These are phyloP conservation scores for Unio delphinus DNA, from an alignment of 2,888 invertebrate genomes.

Conservation along the genomic window DNA sequence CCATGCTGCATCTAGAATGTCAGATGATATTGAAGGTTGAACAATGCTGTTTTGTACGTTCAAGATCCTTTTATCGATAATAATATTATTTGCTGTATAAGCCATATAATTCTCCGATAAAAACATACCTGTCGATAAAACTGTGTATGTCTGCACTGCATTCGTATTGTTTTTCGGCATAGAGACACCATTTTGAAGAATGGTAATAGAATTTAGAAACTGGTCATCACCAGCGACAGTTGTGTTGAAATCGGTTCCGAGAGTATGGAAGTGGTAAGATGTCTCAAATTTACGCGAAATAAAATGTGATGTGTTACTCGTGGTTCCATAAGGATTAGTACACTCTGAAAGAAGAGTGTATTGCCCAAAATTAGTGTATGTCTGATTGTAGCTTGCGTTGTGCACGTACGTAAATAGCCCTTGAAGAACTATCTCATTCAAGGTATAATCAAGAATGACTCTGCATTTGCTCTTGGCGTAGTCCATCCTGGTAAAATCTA, in stretches of 20 bases:
- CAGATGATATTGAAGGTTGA: conserved; percentile 35
- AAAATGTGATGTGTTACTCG: conserved; percentile 30
- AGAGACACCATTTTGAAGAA: conserved; percentile 9
- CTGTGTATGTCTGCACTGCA: background rate
- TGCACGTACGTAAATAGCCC: conserved; percentile 26
- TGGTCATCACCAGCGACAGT: conserved; percentile 24
- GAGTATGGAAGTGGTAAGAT: conserved; percentile 35
- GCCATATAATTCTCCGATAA: conserved; percentile 34
- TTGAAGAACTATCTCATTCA: conserved; percentile 4
- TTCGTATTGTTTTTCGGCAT: too few species aligned
- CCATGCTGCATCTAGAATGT: conserved; percentile 41
- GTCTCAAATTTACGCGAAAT: conserved; percentile 40
- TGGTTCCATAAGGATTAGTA: conserved; percentile 54
- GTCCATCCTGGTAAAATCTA: conserved; percentile 42
- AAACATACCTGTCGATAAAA: conserved; percentile 7
- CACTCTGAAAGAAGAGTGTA: conserved; percentile 50
- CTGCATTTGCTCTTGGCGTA: conserved; percentile 38
- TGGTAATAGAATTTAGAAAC: conserved; percentile 30
- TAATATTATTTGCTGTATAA: conserved; percentile 15
- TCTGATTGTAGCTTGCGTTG: conserved; percentile 21
- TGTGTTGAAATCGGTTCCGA: conserved; percentile 25
- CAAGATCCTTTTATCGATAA: conserved; percentile 37
- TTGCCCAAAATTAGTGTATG: conserved; percentile 46
- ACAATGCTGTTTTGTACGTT: conserved; percentile 35
- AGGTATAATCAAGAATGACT: conserved; percentile 37